phyloP scores from a whole-genome alignment of 2,797 vertebrate species.

The Crypturellus tataupa region DNA sequence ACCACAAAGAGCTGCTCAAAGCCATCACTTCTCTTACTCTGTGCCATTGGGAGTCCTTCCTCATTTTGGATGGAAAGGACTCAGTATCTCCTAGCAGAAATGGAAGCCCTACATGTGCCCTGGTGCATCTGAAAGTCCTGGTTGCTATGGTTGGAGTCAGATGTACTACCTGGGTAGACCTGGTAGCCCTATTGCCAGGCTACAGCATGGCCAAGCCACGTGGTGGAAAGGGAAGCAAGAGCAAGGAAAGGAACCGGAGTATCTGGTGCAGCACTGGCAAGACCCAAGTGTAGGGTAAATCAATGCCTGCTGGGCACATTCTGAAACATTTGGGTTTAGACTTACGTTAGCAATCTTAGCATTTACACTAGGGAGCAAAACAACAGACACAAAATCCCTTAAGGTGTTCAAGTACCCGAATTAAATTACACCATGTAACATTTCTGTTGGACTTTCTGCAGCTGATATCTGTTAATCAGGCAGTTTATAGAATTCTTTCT shows the following conservation, averaged over 20 bases:
- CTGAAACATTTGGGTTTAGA: neutral
- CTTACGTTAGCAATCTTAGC: neutral
- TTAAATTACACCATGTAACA: neutral
- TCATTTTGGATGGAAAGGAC: slow-evolving; percentile 12
- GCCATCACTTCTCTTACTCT: slow-evolving; percentile 43
- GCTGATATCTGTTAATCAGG: slow-evolving; percentile 6
- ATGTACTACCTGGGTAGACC: too few species aligned
- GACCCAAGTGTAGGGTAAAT: neutral
- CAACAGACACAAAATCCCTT: neutral
- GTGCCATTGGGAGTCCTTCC: slow-evolving; percentile 43
- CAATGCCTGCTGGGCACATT: neutral
- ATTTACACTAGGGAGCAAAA: neutral
- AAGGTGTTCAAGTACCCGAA: neutral
- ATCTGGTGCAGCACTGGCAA: neutral
- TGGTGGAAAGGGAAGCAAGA: fast-evolving
- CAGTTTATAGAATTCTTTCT: neutral
- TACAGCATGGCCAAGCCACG: neutral
- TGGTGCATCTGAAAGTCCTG: neutral
- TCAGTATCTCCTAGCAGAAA: neutral
- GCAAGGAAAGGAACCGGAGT: neutral
- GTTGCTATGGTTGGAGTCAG: fast-evolving
- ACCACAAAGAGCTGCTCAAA: neutral
- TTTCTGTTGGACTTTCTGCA: neutral
- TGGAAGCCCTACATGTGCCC: neutral
- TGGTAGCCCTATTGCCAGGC: fast-evolving